These are phyloP conservation scores for Cantharis rustica DNA, from an alignment of 2,888 invertebrate species.

Conservation along the genomic window DNA sequence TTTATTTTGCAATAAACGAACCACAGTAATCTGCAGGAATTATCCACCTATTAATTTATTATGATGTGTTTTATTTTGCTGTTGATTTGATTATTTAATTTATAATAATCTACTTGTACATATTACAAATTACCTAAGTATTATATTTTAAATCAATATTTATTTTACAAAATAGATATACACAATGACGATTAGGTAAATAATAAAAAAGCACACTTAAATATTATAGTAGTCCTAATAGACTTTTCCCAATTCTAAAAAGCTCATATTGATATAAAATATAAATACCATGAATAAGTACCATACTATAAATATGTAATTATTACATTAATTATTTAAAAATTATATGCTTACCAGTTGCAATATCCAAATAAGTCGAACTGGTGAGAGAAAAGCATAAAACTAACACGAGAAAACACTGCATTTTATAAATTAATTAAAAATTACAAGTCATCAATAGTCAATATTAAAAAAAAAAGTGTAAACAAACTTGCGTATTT, in stretches of 20 bases:
- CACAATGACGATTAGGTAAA: not conserved
- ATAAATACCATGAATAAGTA: not conserved
- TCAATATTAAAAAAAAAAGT: not conserved
- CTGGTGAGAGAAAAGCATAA: not conserved
- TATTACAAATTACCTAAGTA: not conserved
- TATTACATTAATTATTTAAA: not conserved
- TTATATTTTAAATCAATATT: not conserved
- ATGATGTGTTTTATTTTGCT: not conserved
- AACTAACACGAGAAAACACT: not conserved
- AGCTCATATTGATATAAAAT: not conserved
- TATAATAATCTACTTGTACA: not conserved
- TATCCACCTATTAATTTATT: not conserved
- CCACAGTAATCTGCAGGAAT: not conserved
- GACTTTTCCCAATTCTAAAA: not conserved
- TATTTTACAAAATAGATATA: not conserved
- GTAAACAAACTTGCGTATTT: not conserved
- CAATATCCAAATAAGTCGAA: not conserved
- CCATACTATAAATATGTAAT: not conserved
- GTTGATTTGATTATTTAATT: not conserved
- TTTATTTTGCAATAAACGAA: not conserved
- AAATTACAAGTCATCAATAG: no score
- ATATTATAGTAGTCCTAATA: not conserved
- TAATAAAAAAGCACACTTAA: not conserved
- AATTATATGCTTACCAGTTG: not conserved
- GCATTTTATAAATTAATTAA: not conserved